Evolutionary conservation across 2,888 invertebrate genomes (phyloP), one percentile per base, ranked within the genome.

Genomic region (Diabrotica balteata): DNA sequence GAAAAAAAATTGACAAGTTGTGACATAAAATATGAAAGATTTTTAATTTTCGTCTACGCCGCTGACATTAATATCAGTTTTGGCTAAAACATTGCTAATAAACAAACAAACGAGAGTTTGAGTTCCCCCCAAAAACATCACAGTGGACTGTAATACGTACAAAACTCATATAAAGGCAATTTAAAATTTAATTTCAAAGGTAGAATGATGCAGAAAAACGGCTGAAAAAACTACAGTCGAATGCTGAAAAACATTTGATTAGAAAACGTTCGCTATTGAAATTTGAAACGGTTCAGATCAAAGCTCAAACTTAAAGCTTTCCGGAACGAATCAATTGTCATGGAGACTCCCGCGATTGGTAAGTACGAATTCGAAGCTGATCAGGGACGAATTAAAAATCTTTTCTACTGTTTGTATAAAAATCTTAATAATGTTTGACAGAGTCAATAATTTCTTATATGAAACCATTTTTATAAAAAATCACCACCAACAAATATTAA

Each of bases 311-410:
- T 10, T 8, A 57, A 45, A 44, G 55, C 11, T 8, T 8, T 57
- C 8, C 17, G 11, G 44, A 71, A 70, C 61, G 66, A 75, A 74
- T 70, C 67, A 73, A 73, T 76, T 70, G 71, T 66, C 74, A 72
- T 73, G 75, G 68, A 72, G 57, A 76, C 71, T 69, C 32, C 32
- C 32, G 32, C 32, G 32, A 32, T 32, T 32, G 32, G 32, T 32
- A 32, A 32, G 32, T 32, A 32, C 32, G 32, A 32, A 32, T 32
- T 32, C 32, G 32, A 32, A 32, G 32, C 32, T 32, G 32, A 5
- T 32, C 32, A 32, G 32, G 32, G 32, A 32, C 32, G 32, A 32
- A 32, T 32, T 32, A 32, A 32, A 32, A 32, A 32, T 32, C 5
- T 32, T 32, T 32, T 32, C 5, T 4, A 4, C 32, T 32, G 4